Percentiles rank a stretch among this genome's conserved stretches.
Evolutionary conservation across 2,888 invertebrate species (phyloP).

Genomic region (Hyles lineata): DNA sequence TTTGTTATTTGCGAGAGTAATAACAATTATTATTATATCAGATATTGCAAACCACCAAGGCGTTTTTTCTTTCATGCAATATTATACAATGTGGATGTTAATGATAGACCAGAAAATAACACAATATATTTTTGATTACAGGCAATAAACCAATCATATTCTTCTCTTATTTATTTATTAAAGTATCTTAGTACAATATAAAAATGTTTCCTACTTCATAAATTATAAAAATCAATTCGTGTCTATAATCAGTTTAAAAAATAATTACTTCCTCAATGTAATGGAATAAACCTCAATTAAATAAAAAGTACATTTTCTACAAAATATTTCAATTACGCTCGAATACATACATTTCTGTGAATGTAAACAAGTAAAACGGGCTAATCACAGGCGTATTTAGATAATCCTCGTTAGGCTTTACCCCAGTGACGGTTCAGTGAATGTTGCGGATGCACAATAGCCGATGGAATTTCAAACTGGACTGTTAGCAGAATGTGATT

Average conservation of each 20-base stretch:
- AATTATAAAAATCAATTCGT: too few relatives aligned
- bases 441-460: not conserved
- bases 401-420: not conserved
- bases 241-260: not conserved
- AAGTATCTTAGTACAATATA: too few relatives aligned
- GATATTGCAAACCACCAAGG: not conserved
- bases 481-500: not conserved
- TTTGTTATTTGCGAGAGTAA: constrained; percentile 29
- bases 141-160: too few relatives aligned
- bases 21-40: not conserved
- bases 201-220: too few relatives aligned
- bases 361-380: not conserved
- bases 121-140: too few relatives aligned
- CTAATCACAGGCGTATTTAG: not conserved
- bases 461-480: not conserved
- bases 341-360: not conserved
- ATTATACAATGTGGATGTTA: not conserved
- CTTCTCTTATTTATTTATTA: too few relatives aligned
- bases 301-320: not conserved
- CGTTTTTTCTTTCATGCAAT: not conserved
- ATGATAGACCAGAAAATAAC: too few relatives aligned
- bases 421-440: not conserved
- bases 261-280: not conserved
- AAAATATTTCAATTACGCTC: not conserved
- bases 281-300: not conserved